Evolutionary conservation across 2,888 invertebrate species (phyloP), one percentile per base, ranked within the genome.

Genomic region (Hydrotaea cyrtoneurina): DNA sequence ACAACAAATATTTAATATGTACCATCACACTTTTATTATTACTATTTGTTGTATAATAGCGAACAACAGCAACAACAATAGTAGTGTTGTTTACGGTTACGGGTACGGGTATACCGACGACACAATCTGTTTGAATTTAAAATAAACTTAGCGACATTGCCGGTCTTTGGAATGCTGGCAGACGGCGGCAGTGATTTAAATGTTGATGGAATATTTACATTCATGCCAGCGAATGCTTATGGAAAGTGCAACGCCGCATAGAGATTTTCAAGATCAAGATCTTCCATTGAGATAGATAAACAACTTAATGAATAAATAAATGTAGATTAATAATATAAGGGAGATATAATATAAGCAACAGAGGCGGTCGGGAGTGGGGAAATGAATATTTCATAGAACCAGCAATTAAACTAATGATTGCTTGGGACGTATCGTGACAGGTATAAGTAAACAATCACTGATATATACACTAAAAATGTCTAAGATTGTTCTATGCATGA

Each of bases 191-290:
- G 50, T 13, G 50, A n/a, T 50, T 15, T 50, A 50, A n/a, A 50
- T n/a, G 50, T 50, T 50, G 15, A 15, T n/a, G 50, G n/a, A 50
- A 43, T 43, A 11, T 43, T 43, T 43, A 43, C 43, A 43, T 13
- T 31, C 31, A 7, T 7, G 1, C 50, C n/a, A 50, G 5, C 50
- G n/a, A 50, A 50, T 50, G 50, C 26, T 59, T 26, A 59, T 23
- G 23, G 23, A 23, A 59, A 23, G 59, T 59, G 57, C 23, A 57
- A 23, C 26, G 15, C 8, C 26, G 59, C 3, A 5, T 55, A 23
- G 59, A 59, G 59, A 59, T 23, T 59, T 59, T 59, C 59, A 59
- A 59, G 59, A 59, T 59, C 59, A 59, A 59, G 59, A n/a, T n/a
- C 39, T 15, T 50, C 3, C 50, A n/a, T 50, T n/a, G 13, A 2